phyloP scores from a whole-genome alignment of 2,797 vertebrate species.

The Hippocampus kuda region DNA sequence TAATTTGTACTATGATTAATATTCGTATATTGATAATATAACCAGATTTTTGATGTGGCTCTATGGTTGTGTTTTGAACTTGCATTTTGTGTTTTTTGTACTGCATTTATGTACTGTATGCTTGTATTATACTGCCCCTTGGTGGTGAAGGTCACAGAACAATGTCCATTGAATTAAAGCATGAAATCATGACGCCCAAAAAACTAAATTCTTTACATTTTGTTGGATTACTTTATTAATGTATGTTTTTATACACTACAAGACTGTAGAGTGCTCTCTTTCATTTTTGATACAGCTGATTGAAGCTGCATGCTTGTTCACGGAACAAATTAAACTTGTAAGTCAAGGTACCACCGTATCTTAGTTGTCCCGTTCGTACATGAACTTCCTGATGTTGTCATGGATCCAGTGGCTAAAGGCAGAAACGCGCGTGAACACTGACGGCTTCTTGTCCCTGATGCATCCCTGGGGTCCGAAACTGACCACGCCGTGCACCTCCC shows the following conservation, averaged over 20 bases:
- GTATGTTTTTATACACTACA: background rate
- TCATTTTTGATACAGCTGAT: background rate
- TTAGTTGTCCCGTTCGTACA: slow-evolving; percentile 38
- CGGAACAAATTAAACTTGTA: background rate
- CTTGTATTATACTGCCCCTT: background rate
- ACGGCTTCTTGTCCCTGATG: slow-evolving; percentile 63
- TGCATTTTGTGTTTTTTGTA: too few species aligned
- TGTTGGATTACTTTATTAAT: background rate
- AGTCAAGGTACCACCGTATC: background rate
- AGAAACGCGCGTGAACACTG: slow-evolving; percentile 66
- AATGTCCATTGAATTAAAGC: background rate
- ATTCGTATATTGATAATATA: too few species aligned
- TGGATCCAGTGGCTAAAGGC: slow-evolving; percentile 62
- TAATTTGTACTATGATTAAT: too few species aligned
- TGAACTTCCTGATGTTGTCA: slow-evolving; percentile 60
- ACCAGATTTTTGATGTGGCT: too few species aligned
- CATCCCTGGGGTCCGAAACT: slow-evolving; percentile 62
- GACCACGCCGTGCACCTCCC: slow-evolving; percentile 64
- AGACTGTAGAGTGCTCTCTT: background rate
- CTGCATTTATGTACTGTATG: too few species aligned
- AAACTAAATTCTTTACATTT: background rate
- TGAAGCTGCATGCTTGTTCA: background rate
- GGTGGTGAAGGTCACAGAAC: background rate
- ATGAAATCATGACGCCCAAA: too few species aligned
- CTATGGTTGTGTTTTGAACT: too few species aligned